Evolutionary conservation across 1,140 invertebrate genomes (phyloP).

Genomic region (Neodiprion virginianus): DNA sequence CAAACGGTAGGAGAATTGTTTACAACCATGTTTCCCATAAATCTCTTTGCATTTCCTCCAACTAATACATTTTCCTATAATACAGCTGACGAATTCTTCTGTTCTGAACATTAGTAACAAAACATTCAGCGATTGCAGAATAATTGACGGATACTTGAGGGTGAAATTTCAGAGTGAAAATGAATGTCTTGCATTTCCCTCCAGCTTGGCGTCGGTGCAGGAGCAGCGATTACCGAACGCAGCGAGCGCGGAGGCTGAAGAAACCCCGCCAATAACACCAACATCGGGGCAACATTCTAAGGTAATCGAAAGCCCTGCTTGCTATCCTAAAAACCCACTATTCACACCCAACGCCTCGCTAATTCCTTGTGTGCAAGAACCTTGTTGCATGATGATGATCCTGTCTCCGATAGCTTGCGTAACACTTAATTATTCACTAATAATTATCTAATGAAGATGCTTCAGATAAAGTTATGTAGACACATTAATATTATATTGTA

Average conservation of each 20-base stretch:
- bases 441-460: not conserved
- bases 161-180: no score
- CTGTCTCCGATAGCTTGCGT: constrained; percentile 29
- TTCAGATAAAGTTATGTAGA: not conserved
- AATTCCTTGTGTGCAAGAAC: constrained; percentile 24
- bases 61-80: no score
- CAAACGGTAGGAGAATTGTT: constrained; percentile 77
- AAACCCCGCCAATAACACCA: constrained; percentile 69
- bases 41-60: no score
- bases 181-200: constrained; percentile 29
- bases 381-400: constrained; percentile 17
- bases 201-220: constrained; percentile 91
- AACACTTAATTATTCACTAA: constrained; percentile 3
- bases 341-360: constrained; percentile 18
- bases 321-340: constrained; percentile 11
- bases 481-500: not conserved
- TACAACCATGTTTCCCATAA: not conserved
- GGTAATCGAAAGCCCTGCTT: constrained; percentile 56
- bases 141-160: no score
- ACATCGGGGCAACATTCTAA: constrained; percentile 72
- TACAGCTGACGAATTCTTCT: no score
- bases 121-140: no score
- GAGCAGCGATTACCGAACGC: constrained; percentile 84
- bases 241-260: constrained; percentile 64
- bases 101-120: no score